Evolutionary conservation across 2,113 vertebrate species (phyloP), one percentile per base, ranked within the genome.

Genomic region (Stercorarius parasiticus): DNA sequence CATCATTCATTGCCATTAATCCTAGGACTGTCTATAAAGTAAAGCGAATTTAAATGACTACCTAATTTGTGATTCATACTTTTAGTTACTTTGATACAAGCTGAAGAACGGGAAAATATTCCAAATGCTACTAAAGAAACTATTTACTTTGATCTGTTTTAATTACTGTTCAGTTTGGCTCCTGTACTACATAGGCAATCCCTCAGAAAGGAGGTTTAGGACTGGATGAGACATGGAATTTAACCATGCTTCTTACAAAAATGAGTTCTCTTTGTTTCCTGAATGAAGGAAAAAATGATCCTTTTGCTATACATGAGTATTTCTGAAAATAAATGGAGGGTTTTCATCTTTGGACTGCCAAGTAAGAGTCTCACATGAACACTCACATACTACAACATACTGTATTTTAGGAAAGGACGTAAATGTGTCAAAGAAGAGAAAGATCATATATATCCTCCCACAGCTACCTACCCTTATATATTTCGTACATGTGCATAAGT

Each of bases 401-500:
- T 50, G 29, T 77, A 8, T 45, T 82, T 85, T 59, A 66, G 66
- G 27, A 56, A 74, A 67, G 12, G n/a, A 38, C 1, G 4, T 43
- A 61, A 84, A 70, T 11, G 18, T 69, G 32, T 67, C 53, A 67
- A 40, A 78, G 53, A 9, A 82, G 13, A 82, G 32, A 65, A 77
- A 49, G 26, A 40, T 58, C 0, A 0, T 36, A 16, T 23, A 12
- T 50, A 56, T 34, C 30, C 26, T 82, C 29, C 32, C 59, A 30
- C 30, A 50, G 23, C 8, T 86, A 20, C 27, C 13, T 77, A 23
- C 17, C 22, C 58, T 71, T 23, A 20, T 30, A 3, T 30, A 49
- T 40, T 1, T 49, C 3, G 1, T 56, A 22, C 9, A 19, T 52
- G 11, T 27, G 30, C 22, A 22, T 18, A 72, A 19, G 3, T 42